Evolutionary conservation across 2,113 vertebrate species (phyloP).

Genomic region (Pseudopodoces humilis): DNA sequence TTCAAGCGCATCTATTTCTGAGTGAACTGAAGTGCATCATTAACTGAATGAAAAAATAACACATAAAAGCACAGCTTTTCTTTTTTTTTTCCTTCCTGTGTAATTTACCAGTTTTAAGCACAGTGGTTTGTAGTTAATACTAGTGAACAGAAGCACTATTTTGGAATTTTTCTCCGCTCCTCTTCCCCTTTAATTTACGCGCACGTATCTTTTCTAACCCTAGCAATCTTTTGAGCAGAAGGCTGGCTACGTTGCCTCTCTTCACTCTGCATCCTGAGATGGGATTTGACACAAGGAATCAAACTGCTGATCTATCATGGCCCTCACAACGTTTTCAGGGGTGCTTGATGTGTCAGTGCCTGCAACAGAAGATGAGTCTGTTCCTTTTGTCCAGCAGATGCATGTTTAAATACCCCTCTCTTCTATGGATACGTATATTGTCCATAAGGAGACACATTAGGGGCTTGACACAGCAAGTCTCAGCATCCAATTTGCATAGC

Average conservation of each 20-base stretch:
- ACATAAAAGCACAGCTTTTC: neutral
- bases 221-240: slow-evolving; percentile 1
- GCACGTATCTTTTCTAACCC: neutral
- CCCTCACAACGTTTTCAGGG: neutral
- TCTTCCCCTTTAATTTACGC: neutral
- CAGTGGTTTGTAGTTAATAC: neutral
- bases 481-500: slow-evolving; percentile 1
- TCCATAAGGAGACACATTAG: neutral
- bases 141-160: slow-evolving; percentile 3
- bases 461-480: neutral
- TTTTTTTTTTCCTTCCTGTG: neutral
- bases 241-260: slow-evolving; percentile 35
- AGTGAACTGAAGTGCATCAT: slow-evolving; percentile 10
- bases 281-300: slow-evolving; percentile 11
- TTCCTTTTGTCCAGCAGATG: slow-evolving; percentile 1
- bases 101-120: neutral
- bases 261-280: slow-evolving; percentile 8
- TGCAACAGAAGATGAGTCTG: neutral
- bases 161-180: neutral
- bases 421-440: neutral
- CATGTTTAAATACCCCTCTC: neutral
- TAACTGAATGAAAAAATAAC: slow-evolving; percentile 35
- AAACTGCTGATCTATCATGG: slow-evolving; percentile 9
- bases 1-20: neutral
- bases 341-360: neutral